Evolutionary conservation across 2,797 vertebrate genomes (phyloP), one percentile per base, ranked within the genome.

Genomic region (Anguilla obscura): DNA sequence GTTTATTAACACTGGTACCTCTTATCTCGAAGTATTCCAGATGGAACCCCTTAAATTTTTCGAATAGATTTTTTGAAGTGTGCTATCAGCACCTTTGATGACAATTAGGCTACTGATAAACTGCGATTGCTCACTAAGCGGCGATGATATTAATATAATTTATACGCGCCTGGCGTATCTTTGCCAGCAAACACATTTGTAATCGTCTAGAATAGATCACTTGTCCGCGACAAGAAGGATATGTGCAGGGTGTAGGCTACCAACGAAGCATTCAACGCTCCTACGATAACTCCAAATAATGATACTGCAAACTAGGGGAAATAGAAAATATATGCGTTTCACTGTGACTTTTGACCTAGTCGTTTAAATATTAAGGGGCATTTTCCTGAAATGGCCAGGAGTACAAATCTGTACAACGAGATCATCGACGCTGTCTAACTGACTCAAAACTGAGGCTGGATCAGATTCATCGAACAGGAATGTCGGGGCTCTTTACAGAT

Each of bases 1-100:
- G 98, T 93, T 95, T 96, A 96, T 97, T 97, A 97, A 97, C 97
- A 96, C 97, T 94, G 97, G 97, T 97, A 97, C 97, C 97, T 97
- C 97, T 97, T 97, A 98, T 98, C 97, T 96, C 95, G 94, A 94
- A 94, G 95, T 95, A 93, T 95, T 97, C 96, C 97, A 97, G 95
- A 96, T 94, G 95, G 93, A 96, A 96, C 94, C 93, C 93, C 93
- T 90, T 91, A 92, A 95, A 96, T 95, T 95, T 95, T 96, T 95
- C 94, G 89, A 85, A 90, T 88, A 79, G 89, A 18, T 88, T 88
- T 93, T 88, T 90, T 96, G 95, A 94, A 96, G 95, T 92, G 94
- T 93, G 93, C 94, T 95, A 93, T 95, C 95, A 93, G 92, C 89
- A 96, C 95, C 96, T 96, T 82, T 95, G 93, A 93, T 88, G 90